Base-by-base conservation (phyloP, 2,888 invertebrate species). In the Ramazzottius varieornatus region DNA sequence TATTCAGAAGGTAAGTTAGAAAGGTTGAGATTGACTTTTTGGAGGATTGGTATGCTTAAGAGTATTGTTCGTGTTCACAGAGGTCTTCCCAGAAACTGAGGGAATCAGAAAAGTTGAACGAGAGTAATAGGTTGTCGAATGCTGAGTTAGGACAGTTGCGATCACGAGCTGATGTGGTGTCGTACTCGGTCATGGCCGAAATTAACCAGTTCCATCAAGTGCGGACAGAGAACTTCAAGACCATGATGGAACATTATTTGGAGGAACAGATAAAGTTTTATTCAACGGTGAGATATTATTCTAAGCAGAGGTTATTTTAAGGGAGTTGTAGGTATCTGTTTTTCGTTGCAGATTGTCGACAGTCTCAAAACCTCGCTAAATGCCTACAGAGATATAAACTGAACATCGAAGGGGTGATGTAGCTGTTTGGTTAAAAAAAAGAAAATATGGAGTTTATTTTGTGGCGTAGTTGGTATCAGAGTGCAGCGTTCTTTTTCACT, bases 101-200 rank as follows among this genome's bases (percentile, higher is more conserved):
- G 71, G 93, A 94, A 71, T 89, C 88, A 74, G 87, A 89, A 73
- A 83, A 84, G 71, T 78, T 85, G 71, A 83, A 78, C 65, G 80
- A 82, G 40, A 90, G 90, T 73, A 84, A 86, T 70, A 88, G 87
- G 78, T 84, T 90, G 83, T 84, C 84, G 70, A 82, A 84, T 67
- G 82, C 82, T 29, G 87, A 89, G 73, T 79, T 89, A 68, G 83
- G 84, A 69, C 86, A 86, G 73, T 84, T 92, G 16, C 80, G 84
- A 68, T 82, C 85, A 70, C 82, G 91, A 71, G 87, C 89, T 0
- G 93, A 96, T 75, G 83, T 89, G 24, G 85, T 94, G 72, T 89
- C 92, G 0, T 93, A 92, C 74, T 85, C 90, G 1, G 82, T 91
- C 67, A 82, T 94, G 75, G 92, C 94, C 66, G 96, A 98, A 80